These are phyloP conservation scores for Accipiter superciliosus DNA, from an alignment of 2,797 vertebrate species.

Conservation along the genomic window DNA sequence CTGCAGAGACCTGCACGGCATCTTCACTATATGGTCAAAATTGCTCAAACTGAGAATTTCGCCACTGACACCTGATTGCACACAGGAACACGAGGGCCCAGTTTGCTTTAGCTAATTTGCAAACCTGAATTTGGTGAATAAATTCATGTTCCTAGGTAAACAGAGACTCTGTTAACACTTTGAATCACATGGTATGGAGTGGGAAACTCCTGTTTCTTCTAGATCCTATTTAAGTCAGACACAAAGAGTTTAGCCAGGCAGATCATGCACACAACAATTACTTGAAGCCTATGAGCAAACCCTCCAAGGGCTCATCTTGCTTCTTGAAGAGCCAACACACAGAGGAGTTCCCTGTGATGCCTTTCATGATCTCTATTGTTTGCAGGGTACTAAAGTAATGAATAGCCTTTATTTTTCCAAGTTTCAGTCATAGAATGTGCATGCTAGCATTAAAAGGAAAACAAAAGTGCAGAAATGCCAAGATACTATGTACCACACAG, in stretches of 20 bases:
- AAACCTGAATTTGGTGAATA: not conserved
- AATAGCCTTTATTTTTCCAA: slow-evolving; percentile 57
- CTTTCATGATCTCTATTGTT: slow-evolving; percentile 53
- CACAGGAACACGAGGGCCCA: fast-evolving
- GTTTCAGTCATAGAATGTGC: not conserved
- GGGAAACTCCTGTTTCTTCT: not conserved
- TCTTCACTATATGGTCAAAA: not conserved
- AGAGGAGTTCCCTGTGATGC: slow-evolving; percentile 45
- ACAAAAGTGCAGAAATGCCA: slow-evolving; percentile 62
- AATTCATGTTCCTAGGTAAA: not conserved
- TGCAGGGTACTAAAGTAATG: slow-evolving; percentile 23
- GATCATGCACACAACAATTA: slow-evolving; percentile 55
- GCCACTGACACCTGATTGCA: not conserved
- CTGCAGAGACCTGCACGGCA: not conserved
- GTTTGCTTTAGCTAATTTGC: not conserved
- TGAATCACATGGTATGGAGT: not conserved
- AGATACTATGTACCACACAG: slow-evolving; percentile 37
- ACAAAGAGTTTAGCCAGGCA: slow-evolving; percentile 45
- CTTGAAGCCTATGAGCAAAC: slow-evolving; percentile 48
- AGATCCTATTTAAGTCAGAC: not conserved
- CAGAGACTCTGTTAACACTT: not conserved
- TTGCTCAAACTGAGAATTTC: not conserved
- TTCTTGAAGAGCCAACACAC: slow-evolving; percentile 41
- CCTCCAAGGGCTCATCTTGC: slow-evolving; percentile 11
- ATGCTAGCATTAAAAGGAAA: slow-evolving; percentile 61